Conservation (phyloP, 2,888 invertebrate species). For the Caenorhabditis sp. region DNA sequence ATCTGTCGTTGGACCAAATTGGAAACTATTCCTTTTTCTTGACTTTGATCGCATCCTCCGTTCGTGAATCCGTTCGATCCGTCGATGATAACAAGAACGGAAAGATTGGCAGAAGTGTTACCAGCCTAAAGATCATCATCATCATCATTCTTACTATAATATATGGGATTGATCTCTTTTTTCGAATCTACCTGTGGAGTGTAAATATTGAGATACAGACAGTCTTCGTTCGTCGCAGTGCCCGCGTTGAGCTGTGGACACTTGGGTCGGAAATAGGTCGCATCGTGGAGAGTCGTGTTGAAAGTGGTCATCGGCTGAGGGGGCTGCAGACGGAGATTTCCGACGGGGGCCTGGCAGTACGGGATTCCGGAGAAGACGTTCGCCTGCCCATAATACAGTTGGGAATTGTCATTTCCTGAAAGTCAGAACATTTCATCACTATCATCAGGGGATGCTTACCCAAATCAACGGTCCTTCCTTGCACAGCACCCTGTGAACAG, state of each 20-base stretch:
- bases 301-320: slow-evolving; percentile 45
- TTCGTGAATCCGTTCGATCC: slow-evolving; percentile 63
- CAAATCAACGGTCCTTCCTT: slow-evolving; percentile 60
- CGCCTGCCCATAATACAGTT: slow-evolving; percentile 68
- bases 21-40: slow-evolving; percentile 64
- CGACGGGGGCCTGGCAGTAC: slow-evolving; percentile 68
- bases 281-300: slow-evolving; percentile 61
- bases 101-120: slow-evolving; percentile 45
- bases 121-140: slow-evolving; percentile 26
- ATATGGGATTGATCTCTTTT: no score
- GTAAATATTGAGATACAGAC: slow-evolving; percentile 71
- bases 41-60: slow-evolving; percentile 62
- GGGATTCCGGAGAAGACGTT: slow-evolving; percentile 71
- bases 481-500: slow-evolving; percentile 60
- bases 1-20: slow-evolving; percentile 70
- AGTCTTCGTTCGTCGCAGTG: slow-evolving; percentile 64
- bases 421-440: no score
- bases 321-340: slow-evolving; percentile 58
- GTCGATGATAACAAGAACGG: slow-evolving; percentile 70
- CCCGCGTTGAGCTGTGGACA: slow-evolving; percentile 66
- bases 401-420: slow-evolving; percentile 59
- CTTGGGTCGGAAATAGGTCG: slow-evolving; percentile 66
- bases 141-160: no score
- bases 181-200: slow-evolving; percentile 65
- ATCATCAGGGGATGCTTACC: slow-evolving; percentile 34